phyloP scores from a whole-genome alignment of 1,140 invertebrate genomes.

The Schlechtendalia chinensis region DNA sequence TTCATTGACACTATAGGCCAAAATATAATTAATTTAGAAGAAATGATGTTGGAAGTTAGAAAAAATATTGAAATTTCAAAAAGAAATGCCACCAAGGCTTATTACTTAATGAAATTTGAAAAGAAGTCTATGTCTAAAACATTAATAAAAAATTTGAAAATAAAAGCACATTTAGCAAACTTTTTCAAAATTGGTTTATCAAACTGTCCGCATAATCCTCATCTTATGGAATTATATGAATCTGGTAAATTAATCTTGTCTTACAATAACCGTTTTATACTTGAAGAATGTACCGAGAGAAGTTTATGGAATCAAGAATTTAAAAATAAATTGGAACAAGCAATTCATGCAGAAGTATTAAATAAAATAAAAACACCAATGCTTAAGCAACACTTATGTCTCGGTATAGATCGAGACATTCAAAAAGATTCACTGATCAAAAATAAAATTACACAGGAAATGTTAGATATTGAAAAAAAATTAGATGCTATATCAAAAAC shows the following conservation, averaged over 20 bases:
- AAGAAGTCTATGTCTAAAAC: background rate
- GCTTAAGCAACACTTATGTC: constrained; percentile 10
- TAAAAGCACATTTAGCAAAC: constrained; percentile 19
- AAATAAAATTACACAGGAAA: constrained; percentile 41
- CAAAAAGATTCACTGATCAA: background rate
- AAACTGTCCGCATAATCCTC: constrained; percentile 33
- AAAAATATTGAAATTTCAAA: constrained; percentile 37
- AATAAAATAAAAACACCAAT: constrained; percentile 40
- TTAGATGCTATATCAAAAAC: constrained; percentile 12
- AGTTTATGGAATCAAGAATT: constrained; percentile 43
- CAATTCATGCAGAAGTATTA: constrained; percentile 28
- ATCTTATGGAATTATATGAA: constrained; percentile 23
- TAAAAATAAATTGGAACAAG: constrained; percentile 41
- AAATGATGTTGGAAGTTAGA: background rate
- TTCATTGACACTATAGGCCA: constrained; percentile 29
- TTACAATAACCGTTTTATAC: constrained; percentile 27
- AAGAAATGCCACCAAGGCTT: constrained; percentile 22
- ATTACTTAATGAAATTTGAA: constrained; percentile 14
- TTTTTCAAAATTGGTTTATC: constrained; percentile 41
- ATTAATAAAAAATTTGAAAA: background rate
- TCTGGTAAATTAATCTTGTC: constrained; percentile 12
- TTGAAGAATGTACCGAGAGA: constrained; percentile 40
- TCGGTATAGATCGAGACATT: background rate
- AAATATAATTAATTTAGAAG: constrained; percentile 33
- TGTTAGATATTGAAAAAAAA: constrained; percentile 23